Conservation (phyloP, 1,140 invertebrate genomes). For the Brachystomella parvula region DNA sequence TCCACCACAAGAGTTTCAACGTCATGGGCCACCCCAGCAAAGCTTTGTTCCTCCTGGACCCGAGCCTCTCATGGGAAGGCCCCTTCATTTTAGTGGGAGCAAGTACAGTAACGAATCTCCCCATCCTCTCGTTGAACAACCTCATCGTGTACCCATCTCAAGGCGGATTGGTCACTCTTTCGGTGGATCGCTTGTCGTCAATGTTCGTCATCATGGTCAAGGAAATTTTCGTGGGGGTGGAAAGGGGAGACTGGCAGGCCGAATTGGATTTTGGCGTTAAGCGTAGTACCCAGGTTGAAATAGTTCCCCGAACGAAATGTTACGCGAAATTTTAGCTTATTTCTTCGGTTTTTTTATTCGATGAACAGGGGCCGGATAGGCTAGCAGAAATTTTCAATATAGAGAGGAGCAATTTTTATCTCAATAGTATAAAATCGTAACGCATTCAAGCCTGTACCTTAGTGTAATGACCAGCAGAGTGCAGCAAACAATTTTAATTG, state of each 20-base stretch:
- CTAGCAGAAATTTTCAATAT: no score
- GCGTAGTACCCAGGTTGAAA: no score
- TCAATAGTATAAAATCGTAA: no score
- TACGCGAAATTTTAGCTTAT: no score
- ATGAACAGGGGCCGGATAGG: no score
- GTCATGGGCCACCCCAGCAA: slow-evolving; percentile 6
- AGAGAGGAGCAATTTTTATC: no score
- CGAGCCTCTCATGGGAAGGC: slow-evolving; percentile 16
- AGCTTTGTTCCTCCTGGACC: slow-evolving; percentile 14
- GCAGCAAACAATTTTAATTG: no score
- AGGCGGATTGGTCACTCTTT: slow-evolving; percentile 21
- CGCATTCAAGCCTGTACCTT: no score
- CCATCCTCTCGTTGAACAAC: not conserved
- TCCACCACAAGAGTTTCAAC: not conserved
- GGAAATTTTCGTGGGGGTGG: not conserved
- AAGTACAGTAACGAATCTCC: no score
- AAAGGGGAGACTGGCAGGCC: not conserved
- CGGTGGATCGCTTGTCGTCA: slow-evolving; percentile 30
- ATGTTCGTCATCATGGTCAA: slow-evolving; percentile 25
- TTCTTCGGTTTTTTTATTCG: no score
- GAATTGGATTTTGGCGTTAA: not conserved
- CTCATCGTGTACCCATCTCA: not conserved
- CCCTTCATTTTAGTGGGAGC: slow-evolving; percentile 14
- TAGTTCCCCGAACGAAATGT: no score
- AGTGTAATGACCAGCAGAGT: no score